A percentile compares a stretch with the other conserved stretches of the same genome.
These are phyloP conservation scores for Alaudala cheleensis DNA, from an alignment of 2,113 vertebrate species.

Conservation along the genomic window DNA sequence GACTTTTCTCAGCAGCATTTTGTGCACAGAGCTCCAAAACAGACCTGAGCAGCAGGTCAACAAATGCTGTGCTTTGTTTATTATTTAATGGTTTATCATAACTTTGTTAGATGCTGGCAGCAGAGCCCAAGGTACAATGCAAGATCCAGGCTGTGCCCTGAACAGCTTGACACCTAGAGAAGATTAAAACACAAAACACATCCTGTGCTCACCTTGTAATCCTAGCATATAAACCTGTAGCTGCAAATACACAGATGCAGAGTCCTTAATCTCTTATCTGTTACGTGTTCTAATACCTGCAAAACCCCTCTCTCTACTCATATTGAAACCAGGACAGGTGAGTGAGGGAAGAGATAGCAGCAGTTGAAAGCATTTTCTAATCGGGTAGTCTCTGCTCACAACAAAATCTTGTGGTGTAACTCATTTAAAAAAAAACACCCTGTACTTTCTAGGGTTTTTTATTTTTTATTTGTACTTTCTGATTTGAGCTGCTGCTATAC, in stretches of 20 bases:
- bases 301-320: background rate
- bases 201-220: background rate
- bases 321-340: background rate
- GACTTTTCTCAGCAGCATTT: background rate
- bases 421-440: background rate
- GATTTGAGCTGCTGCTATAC: background rate
- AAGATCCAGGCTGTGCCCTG: background rate
- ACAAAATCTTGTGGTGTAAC: background rate
- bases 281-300: background rate
- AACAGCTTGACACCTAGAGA: background rate
- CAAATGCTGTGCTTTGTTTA: background rate
- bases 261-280: background rate
- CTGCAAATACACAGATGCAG: background rate
- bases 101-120: background rate
- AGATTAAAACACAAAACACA: background rate
- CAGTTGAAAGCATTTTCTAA: background rate
- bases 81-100: background rate
- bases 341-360: background rate
- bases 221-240: background rate
- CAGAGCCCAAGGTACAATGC: background rate
- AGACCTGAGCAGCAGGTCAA: background rate
- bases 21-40: background rate
- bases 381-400: background rate
- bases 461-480: background rate
- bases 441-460: background rate